Conservation (phyloP, 2,888 invertebrate species). For the Polyommatus icarus region DNA sequence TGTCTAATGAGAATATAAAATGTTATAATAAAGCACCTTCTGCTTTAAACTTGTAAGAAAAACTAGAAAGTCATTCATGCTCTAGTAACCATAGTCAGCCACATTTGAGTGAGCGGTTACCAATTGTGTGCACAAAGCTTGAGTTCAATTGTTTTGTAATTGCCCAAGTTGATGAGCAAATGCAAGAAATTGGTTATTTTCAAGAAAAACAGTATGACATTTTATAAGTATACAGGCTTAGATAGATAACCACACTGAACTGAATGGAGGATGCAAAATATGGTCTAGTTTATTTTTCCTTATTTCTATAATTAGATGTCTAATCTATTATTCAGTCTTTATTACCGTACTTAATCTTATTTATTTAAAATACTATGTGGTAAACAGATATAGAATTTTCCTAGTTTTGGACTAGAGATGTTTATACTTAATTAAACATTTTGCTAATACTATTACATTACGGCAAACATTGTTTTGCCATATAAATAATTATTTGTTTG, state of each 20-base stretch:
- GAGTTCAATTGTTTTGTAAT: slow-evolving; percentile 73
- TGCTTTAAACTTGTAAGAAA: slow-evolving; percentile 45
- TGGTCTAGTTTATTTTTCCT: background rate
- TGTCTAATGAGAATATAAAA: slow-evolving; percentile 19
- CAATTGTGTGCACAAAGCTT: slow-evolving; percentile 69
- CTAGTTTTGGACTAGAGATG: no score
- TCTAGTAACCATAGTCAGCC: slow-evolving; percentile 72
- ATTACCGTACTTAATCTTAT: background rate
- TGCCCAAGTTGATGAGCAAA: slow-evolving; percentile 49
- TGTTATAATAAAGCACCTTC: background rate
- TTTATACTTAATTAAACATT: no score
- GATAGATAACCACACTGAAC: background rate
- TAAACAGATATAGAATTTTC: background rate
- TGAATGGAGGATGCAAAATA: background rate
- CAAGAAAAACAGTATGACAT: background rate
- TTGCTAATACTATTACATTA: no score
- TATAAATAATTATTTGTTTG: no score
- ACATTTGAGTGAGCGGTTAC: slow-evolving; percentile 64
- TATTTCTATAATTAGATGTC: background rate
- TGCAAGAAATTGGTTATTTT: background rate
- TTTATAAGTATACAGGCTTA: no score
- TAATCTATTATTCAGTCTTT: background rate
- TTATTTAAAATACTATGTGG: background rate
- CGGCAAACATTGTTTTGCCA: no score
- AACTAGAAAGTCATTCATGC: slow-evolving; percentile 79